Evolutionary conservation across 2,113 vertebrate species (phyloP).

Genomic region (Theristicus caerulescens): DNA sequence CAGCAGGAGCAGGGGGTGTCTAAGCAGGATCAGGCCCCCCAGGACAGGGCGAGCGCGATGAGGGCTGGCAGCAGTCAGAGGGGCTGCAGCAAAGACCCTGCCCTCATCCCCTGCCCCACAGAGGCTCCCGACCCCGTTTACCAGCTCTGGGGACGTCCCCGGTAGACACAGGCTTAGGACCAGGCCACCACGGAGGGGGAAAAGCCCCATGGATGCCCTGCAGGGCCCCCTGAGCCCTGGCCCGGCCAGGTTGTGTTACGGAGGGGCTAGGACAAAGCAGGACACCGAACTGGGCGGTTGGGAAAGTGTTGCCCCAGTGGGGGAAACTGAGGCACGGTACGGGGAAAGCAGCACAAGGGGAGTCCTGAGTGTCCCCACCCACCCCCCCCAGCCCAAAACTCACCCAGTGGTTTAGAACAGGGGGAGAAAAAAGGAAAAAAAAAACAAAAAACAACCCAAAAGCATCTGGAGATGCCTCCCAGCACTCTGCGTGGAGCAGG

Average conservation of each 20-base stretch:
- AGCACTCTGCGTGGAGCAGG: background rate
- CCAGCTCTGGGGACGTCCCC: background rate
- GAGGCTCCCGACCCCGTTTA: background rate
- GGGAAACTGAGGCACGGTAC: background rate
- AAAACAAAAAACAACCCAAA: background rate
- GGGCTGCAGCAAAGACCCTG: background rate
- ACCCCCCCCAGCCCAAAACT: background rate
- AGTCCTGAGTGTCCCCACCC: background rate
- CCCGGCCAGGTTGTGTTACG: rapidly evolving
- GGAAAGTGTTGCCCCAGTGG: background rate
- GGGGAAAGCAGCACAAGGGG: rapidly evolving
- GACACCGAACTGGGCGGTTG: rapidly evolving
- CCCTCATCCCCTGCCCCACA: rapidly evolving
- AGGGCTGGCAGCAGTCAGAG: background rate
- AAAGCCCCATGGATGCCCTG: background rate
- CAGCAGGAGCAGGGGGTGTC: background rate
- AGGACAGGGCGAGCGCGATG: background rate
- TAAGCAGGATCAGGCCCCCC: background rate
- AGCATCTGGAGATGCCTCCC: background rate
- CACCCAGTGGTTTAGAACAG: background rate
- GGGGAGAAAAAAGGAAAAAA: too few species aligned
- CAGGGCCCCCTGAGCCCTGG: background rate
- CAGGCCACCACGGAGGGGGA: rapidly evolving
- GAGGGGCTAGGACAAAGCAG: background rate
- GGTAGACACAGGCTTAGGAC: background rate